Evolutionary conservation across 1,140 invertebrate species (phyloP).

Genomic region (Streblospio benedicti): DNA sequence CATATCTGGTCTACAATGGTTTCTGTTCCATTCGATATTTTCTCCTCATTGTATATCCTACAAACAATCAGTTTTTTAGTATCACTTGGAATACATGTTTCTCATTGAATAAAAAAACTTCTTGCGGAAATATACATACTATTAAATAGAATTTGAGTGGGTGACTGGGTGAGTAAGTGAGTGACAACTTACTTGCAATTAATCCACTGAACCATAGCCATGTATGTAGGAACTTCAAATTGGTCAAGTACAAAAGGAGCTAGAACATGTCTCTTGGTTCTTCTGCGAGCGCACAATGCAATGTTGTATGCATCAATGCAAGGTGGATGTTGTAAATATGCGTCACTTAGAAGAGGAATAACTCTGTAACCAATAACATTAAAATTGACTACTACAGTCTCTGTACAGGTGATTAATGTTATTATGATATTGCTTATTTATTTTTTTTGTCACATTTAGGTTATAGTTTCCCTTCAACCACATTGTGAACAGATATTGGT

Average conservation of each 20-base stretch:
- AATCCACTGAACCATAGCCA: conserved; percentile 34
- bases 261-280: conserved; percentile 21
- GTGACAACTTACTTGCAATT: conserved; percentile 22
- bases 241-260: conserved; percentile 28
- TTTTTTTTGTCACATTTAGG: background rate
- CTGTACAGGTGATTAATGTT: background rate
- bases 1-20: background rate
- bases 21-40: no score
- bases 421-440: background rate
- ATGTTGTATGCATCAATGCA: conserved; percentile 39
- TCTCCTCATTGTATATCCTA: no score
- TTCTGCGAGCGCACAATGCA: conserved; percentile 32
- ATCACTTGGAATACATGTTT: no score
- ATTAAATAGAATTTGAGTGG: no score
- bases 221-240: conserved; percentile 30
- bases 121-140: no score
- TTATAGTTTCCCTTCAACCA: background rate
- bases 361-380: conserved; percentile 25
- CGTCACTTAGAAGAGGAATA: conserved; percentile 26
- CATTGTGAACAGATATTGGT: background rate
- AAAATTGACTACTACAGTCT: background rate
- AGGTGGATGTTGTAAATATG: conserved; percentile 21
- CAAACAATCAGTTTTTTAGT: no score
- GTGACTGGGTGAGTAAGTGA: background rate
- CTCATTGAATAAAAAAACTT: no score